These are phyloP conservation scores for Ophion costatus DNA, from an alignment of 2,888 invertebrate genomes.

Conservation along the genomic window DNA sequence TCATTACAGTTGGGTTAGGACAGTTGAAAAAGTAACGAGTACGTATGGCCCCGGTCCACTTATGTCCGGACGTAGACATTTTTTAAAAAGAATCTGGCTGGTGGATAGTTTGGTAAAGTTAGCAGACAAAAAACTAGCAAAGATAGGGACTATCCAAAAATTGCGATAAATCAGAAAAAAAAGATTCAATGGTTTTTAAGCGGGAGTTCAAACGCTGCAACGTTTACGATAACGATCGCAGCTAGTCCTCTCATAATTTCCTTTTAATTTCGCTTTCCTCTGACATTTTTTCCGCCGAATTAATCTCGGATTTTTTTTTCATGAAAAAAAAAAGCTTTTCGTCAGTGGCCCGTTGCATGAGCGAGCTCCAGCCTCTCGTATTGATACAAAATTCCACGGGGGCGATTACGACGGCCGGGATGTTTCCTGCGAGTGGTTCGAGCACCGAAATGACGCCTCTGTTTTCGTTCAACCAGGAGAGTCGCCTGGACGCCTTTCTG, in stretches of 20 bases:
- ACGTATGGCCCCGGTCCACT: too few relatives aligned
- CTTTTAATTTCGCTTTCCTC: background rate
- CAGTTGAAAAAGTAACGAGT: too few relatives aligned
- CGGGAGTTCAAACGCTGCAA: too few relatives aligned
- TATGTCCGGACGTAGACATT: too few relatives aligned
- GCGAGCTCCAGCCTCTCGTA: conserved; percentile 79
- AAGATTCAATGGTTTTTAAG: too few relatives aligned
- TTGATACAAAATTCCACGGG: conserved; percentile 76
- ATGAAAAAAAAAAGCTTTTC: conserved; percentile 69
- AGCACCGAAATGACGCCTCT: conserved; percentile 80
- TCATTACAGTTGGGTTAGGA: too few relatives aligned
- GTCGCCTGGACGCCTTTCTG: conserved; percentile 85
- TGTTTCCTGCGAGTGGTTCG: conserved; percentile 76
- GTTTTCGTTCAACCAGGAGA: conserved; percentile 84
- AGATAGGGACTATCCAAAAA: too few relatives aligned
- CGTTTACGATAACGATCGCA: background rate
- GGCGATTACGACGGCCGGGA: conserved; percentile 42
- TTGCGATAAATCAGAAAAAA: too few relatives aligned
- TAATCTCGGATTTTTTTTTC: conserved; percentile 21
- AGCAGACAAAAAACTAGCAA: too few relatives aligned
- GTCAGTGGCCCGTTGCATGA: conserved; percentile 79
- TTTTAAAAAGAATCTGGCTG: too few relatives aligned
- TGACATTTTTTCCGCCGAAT: background rate
- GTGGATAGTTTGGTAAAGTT: too few relatives aligned
- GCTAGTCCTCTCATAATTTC: background rate